Evolutionary conservation across 2,113 vertebrate species (phyloP), one percentile per base, ranked within the genome.

Genomic region (Pithys albifrons): DNA sequence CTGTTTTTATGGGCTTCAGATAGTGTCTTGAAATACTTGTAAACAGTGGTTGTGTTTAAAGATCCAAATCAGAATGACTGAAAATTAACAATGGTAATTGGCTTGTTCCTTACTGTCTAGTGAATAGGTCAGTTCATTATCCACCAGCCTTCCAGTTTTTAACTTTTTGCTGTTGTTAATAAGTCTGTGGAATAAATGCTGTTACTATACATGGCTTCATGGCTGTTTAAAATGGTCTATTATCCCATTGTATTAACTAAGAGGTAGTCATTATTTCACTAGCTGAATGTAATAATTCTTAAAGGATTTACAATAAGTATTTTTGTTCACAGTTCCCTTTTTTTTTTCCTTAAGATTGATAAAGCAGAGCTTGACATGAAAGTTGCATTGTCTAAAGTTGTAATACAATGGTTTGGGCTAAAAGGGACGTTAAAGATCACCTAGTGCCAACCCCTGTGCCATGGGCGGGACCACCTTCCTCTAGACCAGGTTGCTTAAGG

Each of bases 71-170:
- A 37, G 49, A 91, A 28, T 43, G n/a, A 39, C 41, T 75, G 29
- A 55, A 80, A 78, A 24, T 27, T 29, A 73, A 17, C 16, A 33
- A 4, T 0, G 0, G 10, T 13, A 35, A 52, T 18, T 55, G 19
- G 7, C 20, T 57, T 55, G 25, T 81, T 86, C 51, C n/a, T 81
- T 10, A 1, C 29, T 73, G 1, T 9, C 14, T 62, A 41, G 5
- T 72, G 9, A 85, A 33, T n/a, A 65, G 16, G 7, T 37, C 9
- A 4, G 9, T 45, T 80, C 16, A 5, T 16, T 35, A 41, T 51
- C 33, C 27, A n/a, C 14, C 14, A 27, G 14, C 33, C 22, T 66
- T 37, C 13, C 23, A 39, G 16, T 62, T 31, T 65, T 43, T 39
- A 29, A 5, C 33, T 77, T 85, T 41, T 10, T 35, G 3, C 25